phyloP scores from a whole-genome alignment of 2,797 vertebrate species.

The Darevskia mixta region DNA sequence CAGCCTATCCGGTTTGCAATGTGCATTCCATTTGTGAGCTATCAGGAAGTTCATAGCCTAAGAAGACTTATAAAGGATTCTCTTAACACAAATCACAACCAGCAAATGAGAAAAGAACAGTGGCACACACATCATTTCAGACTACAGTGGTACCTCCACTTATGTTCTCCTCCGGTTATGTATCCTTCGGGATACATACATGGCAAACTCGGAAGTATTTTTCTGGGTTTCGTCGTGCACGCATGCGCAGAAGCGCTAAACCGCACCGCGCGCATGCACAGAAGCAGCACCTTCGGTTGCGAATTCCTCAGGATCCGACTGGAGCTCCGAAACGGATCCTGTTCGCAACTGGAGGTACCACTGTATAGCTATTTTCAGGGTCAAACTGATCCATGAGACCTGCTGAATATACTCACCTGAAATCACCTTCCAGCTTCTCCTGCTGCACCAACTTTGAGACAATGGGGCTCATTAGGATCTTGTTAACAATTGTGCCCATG shows the following conservation, averaged over 20 bases:
- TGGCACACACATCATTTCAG: background rate
- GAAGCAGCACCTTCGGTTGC: no score
- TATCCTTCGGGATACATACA: no score
- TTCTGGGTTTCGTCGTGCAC: no score
- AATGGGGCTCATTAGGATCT: slow-evolving; percentile 93
- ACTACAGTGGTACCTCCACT: no score
- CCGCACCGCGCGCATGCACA: no score
- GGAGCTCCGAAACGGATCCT: no score
- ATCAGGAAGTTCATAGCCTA: background rate
- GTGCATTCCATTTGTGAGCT: background rate
- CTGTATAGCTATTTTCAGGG: background rate
- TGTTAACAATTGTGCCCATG: slow-evolving; percentile 90
- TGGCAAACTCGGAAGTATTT: no score
- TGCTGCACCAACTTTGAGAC: slow-evolving; percentile 92
- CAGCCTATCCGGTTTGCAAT: background rate
- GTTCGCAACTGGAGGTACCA: no score
- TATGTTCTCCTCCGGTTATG: no score
- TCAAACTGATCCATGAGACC: background rate
- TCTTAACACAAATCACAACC: background rate
- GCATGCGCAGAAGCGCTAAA: no score
- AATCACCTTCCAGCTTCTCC: slow-evolving; percentile 97
- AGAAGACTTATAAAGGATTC: background rate
- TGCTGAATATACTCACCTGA: slow-evolving; percentile 83
- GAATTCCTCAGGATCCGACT: no score
- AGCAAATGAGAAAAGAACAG: background rate